Percentiles rank a stretch among this genome's conserved stretches.
These are phyloP conservation scores for Polydrusus cervinus DNA, from an alignment of 2,888 invertebrate species.

Conservation along the genomic window DNA sequence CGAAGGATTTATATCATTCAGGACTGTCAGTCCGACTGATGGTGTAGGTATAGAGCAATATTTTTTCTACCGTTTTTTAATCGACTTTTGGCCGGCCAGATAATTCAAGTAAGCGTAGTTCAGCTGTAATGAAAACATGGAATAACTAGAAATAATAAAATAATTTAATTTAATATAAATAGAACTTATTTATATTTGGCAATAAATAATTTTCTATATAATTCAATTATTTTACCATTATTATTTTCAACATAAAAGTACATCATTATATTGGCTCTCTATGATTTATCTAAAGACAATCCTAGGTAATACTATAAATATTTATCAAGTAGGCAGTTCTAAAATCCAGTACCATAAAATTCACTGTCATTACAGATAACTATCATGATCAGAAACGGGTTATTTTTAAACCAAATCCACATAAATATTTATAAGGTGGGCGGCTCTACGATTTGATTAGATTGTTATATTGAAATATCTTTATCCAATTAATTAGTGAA, in stretches of 20 bases:
- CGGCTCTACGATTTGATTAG: neutral
- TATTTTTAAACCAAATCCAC: neutral
- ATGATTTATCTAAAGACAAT: too few relatives aligned
- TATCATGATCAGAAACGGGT: neutral
- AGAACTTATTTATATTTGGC: too few relatives aligned
- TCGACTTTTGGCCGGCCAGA: too few relatives aligned
- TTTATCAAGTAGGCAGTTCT: neutral
- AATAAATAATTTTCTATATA: neutral
- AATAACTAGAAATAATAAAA: too few relatives aligned
- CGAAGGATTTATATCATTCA: too few relatives aligned
- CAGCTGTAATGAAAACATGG: too few relatives aligned
- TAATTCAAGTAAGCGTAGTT: too few relatives aligned
- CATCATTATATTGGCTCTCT: neutral
- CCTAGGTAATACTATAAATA: neutral
- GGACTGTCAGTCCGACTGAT: too few relatives aligned
- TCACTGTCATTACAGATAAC: neutral
- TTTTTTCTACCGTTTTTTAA: too few relatives aligned
- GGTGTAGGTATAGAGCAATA: too few relatives aligned
- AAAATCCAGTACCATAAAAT: conserved; percentile 5
- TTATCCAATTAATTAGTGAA: conserved; percentile 5
- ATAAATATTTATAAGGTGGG: conserved; percentile 10
- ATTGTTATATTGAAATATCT: neutral
- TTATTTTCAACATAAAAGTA: neutral
- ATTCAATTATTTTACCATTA: conserved; percentile 3
- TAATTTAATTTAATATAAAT: too few relatives aligned